Evolutionary conservation across 2,888 invertebrate genomes (phyloP).

Genomic region (Timandra comae): DNA sequence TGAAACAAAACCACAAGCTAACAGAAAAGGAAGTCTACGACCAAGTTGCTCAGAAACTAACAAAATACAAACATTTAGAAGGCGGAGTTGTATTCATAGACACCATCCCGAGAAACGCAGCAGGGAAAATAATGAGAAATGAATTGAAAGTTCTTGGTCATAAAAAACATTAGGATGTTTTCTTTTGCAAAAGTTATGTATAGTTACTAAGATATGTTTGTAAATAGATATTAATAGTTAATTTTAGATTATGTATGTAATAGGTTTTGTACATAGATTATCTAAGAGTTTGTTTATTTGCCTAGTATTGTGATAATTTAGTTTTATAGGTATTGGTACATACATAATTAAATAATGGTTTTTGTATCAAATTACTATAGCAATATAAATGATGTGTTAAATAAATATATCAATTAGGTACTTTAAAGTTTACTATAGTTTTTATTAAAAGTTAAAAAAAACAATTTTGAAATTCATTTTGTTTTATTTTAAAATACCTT

Average conservation of each 20-base stretch:
- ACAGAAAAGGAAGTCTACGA: constrained; percentile 76
- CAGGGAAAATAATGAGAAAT: constrained; percentile 86
- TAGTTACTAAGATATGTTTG: no score
- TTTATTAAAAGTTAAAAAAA: constrained; percentile 8
- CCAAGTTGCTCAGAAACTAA: constrained; percentile 79
- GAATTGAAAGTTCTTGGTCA: constrained; percentile 75
- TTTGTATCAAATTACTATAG: no score
- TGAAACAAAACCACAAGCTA: constrained; percentile 70
- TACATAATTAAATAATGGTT: constrained; percentile 10
- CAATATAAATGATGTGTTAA: no score
- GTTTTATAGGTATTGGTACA: constrained; percentile 3
- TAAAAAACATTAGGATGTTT: constrained; percentile 24
- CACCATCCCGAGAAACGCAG: constrained; percentile 83
- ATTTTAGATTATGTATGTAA: constrained; percentile 2
- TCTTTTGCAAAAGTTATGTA: no score
- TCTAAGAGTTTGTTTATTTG: constrained; percentile 6
- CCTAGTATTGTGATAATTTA: constrained; percentile 2
- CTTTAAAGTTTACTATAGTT: constrained; percentile 22
- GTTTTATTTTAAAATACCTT: constrained; percentile 12
- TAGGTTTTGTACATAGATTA: constrained; percentile 9
- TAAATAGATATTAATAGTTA: constrained; percentile 10
- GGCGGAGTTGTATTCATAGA: constrained; percentile 83
- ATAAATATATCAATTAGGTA: no score
- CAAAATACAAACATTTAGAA: constrained; percentile 83
- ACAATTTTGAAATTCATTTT: constrained; percentile 5